Evolutionary conservation across 2,888 invertebrate genomes (phyloP), one percentile per base, ranked within the genome.

Genomic region (Brenthis hecate): DNA sequence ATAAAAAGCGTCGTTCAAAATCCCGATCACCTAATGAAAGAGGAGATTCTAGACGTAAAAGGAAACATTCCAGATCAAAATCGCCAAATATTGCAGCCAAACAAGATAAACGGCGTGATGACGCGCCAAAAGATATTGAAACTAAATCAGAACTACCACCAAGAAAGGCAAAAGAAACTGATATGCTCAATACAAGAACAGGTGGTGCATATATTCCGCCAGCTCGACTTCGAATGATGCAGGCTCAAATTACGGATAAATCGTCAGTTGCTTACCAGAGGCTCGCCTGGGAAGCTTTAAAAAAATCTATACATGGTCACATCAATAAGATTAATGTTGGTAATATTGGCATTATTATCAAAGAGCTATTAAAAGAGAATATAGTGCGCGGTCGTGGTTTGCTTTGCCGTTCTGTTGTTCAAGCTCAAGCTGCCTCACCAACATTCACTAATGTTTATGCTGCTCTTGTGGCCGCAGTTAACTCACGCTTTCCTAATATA

Each of bases 131-230:
- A 68, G 77, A 75, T 13, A 14, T 69, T 11, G 81, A 81, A 67
- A 72, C 74, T 0, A 85, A 84, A 74, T 79, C 81, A 69, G 83
- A 83, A 55, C 75, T 75, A 28, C 85, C 87, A n/a, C 80, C 77
- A 56, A 80, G 88, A 50, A 89, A 88, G 73, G 77, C 82, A 0
- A 92, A 89, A 73, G 91, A 91, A 14, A 89, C 86, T 19, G 97
- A 97, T 83, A 90, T 96, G 79, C 83, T 98, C 3, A 97, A 97
- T 62, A 96, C 97, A 0, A 94, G 95, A 81, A 98, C 98, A 11
- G 98, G 98, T 53, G 98, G 98, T 67, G 99, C 99, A 4, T 99
- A 99, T 80, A 99, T 99, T 79, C 99, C 99, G 1, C 99, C 99
- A 0, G 99, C 99, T 0, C 98, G 97, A 81, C 92, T 99, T 54